Evolutionary conservation across 2,888 invertebrate species (phyloP).

Genomic region (Gymnoscelis rufifasciata): DNA sequence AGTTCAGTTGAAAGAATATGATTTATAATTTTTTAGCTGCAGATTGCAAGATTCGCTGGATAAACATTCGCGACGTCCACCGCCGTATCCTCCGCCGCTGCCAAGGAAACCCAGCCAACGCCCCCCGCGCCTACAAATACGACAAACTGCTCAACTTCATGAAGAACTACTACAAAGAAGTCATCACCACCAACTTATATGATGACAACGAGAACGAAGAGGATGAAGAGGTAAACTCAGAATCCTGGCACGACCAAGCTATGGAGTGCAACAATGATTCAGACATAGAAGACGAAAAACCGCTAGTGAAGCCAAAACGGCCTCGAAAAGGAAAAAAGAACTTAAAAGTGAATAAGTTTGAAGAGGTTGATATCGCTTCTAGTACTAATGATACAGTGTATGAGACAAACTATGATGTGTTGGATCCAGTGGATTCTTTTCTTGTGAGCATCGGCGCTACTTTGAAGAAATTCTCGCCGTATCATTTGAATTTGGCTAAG

Average conservation of each 20-base stretch:
- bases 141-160: slow-evolving; percentile 57
- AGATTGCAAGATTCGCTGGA: slow-evolving; percentile 69
- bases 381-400: slow-evolving; percentile 34
- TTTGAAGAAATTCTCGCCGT: slow-evolving; percentile 62
- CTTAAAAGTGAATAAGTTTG: slow-evolving; percentile 32
- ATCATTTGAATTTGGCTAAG: slow-evolving; percentile 68
- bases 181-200: slow-evolving; percentile 36
- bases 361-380: slow-evolving; percentile 28
- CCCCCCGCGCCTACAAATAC: slow-evolving; percentile 58
- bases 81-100: slow-evolving; percentile 55
- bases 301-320: slow-evolving; percentile 7
- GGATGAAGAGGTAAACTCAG: slow-evolving; percentile 11
- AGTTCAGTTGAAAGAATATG: too few relatives aligned
- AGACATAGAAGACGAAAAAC: slow-evolving; percentile 37
- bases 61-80: slow-evolving; percentile 69
- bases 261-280: slow-evolving; percentile 37
- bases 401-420: slow-evolving; percentile 45
- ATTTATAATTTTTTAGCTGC: slow-evolving; percentile 44
- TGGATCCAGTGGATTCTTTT: slow-evolving; percentile 66
- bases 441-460: slow-evolving; percentile 64
- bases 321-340: slow-evolving; percentile 26
- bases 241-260: slow-evolving; percentile 22
- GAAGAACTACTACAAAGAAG: slow-evolving; percentile 59
- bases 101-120: slow-evolving; percentile 29
- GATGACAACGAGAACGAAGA: slow-evolving; percentile 37